phyloP scores from a whole-genome alignment of 2,797 vertebrate species.

The Spinus olivaceus region DNA sequence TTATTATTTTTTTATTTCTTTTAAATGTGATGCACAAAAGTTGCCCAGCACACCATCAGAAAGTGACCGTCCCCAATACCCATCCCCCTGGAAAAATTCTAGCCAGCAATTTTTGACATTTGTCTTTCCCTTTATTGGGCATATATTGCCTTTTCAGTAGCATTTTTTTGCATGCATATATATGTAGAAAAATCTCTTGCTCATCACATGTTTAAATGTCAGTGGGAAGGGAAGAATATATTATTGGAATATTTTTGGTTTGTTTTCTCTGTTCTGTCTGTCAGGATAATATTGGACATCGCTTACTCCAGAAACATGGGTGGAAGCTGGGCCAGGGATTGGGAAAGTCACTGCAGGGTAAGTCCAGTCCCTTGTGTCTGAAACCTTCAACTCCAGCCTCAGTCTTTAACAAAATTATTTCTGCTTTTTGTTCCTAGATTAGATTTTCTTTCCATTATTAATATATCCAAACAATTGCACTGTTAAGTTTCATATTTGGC shows the following conservation, averaged over 20 bases:
- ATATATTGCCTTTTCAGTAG: conserved; percentile 77
- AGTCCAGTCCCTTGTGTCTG: conserved; percentile 69
- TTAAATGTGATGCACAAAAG: conserved; percentile 70
- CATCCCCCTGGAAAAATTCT: conserved; percentile 67
- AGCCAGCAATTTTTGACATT: conserved; percentile 76
- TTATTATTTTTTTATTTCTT: not conserved
- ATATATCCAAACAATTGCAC: conserved; percentile 9
- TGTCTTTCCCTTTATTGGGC: conserved; percentile 74
- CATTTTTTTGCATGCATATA: conserved; percentile 84
- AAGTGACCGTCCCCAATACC: conserved; percentile 67
- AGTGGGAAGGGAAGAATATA: conserved; percentile 92
- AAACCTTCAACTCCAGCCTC: not conserved
- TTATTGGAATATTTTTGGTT: conserved; percentile 99
- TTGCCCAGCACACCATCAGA: conserved; percentile 82
- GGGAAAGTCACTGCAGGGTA: conserved; percentile 98
- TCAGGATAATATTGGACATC: conserved; percentile 99
- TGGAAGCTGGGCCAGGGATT: conserved; percentile 99
- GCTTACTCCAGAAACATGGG: conserved; percentile 99
- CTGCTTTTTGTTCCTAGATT: conserved; percentile 40
- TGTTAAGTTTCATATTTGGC: conserved; percentile 29
- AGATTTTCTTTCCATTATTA: conserved; percentile 46
- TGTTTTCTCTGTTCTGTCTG: conserved; percentile 91
- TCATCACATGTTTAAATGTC: conserved; percentile 77
- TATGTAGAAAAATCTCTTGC: conserved; percentile 82
- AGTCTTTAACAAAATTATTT: conserved; percentile 32